phyloP scores from a whole-genome alignment of 35 echinoderm and acorn worm species.

The Diadema setosum region DNA sequence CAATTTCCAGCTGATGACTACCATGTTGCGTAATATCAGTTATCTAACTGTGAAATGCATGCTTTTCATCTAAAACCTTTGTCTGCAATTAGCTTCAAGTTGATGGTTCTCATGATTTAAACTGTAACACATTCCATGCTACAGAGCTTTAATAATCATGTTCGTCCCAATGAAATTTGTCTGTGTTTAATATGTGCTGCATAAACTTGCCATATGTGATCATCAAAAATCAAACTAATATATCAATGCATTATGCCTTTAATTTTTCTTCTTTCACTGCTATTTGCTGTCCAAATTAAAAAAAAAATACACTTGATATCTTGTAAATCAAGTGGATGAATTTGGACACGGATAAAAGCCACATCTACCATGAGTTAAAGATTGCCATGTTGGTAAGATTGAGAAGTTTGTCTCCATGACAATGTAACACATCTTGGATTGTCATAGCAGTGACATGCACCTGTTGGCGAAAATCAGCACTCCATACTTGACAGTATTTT shows the following conservation, averaged over 20 bases:
- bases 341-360: background rate
- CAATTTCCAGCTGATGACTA: no score
- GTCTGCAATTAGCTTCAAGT: no score
- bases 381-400: slow-evolving; percentile 8
- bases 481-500: no score
- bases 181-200: background rate
- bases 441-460: no score
- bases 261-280: background rate
- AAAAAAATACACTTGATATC: no score
- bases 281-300: no score
- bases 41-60: no score
- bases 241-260: background rate
- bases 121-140: no score
- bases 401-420: background rate
- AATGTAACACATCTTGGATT: background rate
- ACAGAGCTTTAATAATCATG: background rate
- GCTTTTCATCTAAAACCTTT: no score
- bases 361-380: background rate
- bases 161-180: background rate
- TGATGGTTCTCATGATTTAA: no score
- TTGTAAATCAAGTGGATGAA: slow-evolving; percentile 8
- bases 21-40: no score
- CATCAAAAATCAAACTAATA: background rate
- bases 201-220: background rate
- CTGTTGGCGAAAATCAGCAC: no score